Evolutionary conservation across 1,140 invertebrate species (phyloP).

Genomic region (Drosophila subpulchrella): DNA sequence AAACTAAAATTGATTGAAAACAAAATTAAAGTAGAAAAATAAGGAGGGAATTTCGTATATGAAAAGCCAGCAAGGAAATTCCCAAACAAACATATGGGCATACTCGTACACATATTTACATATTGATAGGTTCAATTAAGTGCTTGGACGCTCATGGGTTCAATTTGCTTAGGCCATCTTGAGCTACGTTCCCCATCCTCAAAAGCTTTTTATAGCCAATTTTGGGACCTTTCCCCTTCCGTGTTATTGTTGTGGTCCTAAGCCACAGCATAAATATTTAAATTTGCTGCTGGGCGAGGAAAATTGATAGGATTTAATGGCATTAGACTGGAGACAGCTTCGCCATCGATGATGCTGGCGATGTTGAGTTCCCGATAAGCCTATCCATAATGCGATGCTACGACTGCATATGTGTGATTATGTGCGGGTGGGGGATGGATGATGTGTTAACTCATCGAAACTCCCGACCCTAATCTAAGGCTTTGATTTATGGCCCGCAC

Average conservation of each 20-base stretch:
- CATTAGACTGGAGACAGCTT: conserved; percentile 55
- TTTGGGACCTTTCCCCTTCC: conserved; percentile 61
- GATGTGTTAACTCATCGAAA: conserved; percentile 52
- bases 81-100: conserved; percentile 26
- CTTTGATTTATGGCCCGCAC: conserved; percentile 63
- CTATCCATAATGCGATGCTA: conserved; percentile 56
- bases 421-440: conserved; percentile 14
- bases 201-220: conserved; percentile 62
- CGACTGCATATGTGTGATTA: conserved; percentile 26
- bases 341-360: conserved; percentile 33
- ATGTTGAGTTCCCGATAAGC: conserved; percentile 63
- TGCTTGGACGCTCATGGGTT: conserved; percentile 71
- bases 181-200: conserved; percentile 1
- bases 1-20: conserved; percentile 49
- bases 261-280: conserved; percentile 78
- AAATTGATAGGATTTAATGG: conserved; percentile 83
- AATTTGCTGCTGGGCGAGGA: conserved; percentile 66
- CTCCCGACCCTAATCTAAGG: conserved; percentile 6
- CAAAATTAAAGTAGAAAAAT: conserved; percentile 53
- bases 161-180: conserved; percentile 44
- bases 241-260: conserved; percentile 52
- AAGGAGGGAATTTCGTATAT: not conserved
- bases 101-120: conserved; percentile 20
- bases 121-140: conserved; percentile 79
- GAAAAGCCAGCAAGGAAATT: conserved; percentile 8